phyloP scores from a whole-genome alignment of 2,888 invertebrate species.

The Drosophila barbarae region DNA sequence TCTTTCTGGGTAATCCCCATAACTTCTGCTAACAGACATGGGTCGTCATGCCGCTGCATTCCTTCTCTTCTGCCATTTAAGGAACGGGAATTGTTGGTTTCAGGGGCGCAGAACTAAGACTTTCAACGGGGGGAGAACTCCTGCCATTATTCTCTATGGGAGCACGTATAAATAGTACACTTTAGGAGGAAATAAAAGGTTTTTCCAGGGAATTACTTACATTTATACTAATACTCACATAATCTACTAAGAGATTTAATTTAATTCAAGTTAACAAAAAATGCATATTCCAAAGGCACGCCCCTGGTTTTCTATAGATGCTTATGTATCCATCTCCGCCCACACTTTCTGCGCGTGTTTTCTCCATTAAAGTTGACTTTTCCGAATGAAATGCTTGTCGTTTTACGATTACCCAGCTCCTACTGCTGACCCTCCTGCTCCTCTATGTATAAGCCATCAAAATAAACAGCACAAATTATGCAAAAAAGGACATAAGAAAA shows the following conservation, averaged over 20 bases:
- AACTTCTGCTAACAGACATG: slow-evolving; percentile 8
- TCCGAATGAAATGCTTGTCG: slow-evolving; percentile 42
- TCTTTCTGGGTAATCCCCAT: slow-evolving; percentile 3
- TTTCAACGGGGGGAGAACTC: neutral
- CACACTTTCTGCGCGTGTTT: neutral
- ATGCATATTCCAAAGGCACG: neutral
- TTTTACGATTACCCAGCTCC: slow-evolving; percentile 47
- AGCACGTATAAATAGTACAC: neutral
- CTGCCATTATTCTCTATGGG: too few relatives aligned
- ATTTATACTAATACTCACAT: neutral
- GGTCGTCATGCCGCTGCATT: slow-evolving; percentile 1
- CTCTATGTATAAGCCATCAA: slow-evolving; percentile 28
- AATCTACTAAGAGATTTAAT: neutral
- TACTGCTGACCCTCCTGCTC: neutral
- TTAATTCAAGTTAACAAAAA: too few relatives aligned
- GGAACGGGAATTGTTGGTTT: neutral
- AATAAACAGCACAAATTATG: slow-evolving; percentile 34
- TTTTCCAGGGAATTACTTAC: neutral
- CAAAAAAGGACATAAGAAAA: slow-evolving; percentile 19
- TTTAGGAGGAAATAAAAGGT: neutral
- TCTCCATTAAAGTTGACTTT: slow-evolving; percentile 38
- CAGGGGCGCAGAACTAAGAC: neutral
- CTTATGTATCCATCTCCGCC: neutral
- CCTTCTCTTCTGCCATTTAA: neutral
- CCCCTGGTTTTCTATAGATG: neutral